A percentile compares a stretch with the other conserved stretches of the same genome.
These are phyloP conservation scores for Orchesella cincta DNA, from an alignment of 1,140 invertebrate genomes.

Conservation along the genomic window DNA sequence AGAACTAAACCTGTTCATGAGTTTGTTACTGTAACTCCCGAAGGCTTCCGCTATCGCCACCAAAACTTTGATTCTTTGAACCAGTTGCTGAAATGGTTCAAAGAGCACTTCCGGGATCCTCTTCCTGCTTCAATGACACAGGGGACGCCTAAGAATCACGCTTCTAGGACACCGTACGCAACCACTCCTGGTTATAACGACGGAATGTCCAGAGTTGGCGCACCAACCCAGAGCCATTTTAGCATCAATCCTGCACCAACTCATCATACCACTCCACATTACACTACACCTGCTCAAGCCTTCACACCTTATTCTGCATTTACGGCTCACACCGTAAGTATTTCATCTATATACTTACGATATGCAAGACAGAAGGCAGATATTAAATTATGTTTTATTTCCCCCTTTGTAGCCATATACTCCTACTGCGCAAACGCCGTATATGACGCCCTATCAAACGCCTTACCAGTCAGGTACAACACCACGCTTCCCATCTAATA, in stretches of 20 bases:
- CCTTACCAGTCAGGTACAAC: conserved; percentile 66
- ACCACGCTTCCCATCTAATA: conserved; percentile 60
- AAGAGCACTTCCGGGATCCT: conserved; percentile 88
- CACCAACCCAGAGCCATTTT: conserved; percentile 40
- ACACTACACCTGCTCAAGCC: conserved; percentile 50
- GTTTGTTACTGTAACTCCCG: conserved; percentile 84
- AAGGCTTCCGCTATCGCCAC: conserved; percentile 88
- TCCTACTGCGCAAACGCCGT: conserved; percentile 84
- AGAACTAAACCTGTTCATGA: conserved; percentile 82
- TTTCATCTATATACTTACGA: conserved; percentile 42
- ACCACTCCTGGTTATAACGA: conserved; percentile 26
- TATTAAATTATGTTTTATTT: conserved; percentile 17
- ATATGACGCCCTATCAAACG: conserved; percentile 83
- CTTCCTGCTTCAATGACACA: conserved; percentile 39
- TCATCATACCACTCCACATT: conserved; percentile 41
- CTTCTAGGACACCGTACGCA: conserved; percentile 43
- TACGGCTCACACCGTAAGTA: conserved; percentile 53
- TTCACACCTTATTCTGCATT: conserved; percentile 53
- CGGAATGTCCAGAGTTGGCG: conserved; percentile 41
- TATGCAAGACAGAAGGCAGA: not conserved
- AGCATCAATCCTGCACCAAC: conserved; percentile 33
- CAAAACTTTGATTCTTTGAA: conserved; percentile 84
- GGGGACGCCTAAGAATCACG: conserved; percentile 43
- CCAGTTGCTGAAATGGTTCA: conserved; percentile 92
- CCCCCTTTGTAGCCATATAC: conserved; percentile 68